Percentiles rank a stretch among this genome's conserved stretches.
These are phyloP conservation scores for Lepidochrysops patricia DNA, from an alignment of 2,888 invertebrate species.

Conservation along the genomic window DNA sequence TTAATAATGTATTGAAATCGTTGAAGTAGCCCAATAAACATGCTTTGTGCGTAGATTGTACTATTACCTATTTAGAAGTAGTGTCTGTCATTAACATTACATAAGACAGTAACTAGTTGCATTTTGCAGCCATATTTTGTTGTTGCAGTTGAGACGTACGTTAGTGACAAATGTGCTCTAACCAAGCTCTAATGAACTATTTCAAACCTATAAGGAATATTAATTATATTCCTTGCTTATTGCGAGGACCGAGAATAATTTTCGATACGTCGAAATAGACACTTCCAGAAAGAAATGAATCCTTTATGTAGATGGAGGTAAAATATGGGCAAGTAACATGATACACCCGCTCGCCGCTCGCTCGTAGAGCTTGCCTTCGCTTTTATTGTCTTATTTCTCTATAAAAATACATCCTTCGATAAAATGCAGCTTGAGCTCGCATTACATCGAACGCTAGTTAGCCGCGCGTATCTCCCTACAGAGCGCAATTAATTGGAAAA, in stretches of 20 bases:
- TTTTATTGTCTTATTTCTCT: constrained; percentile 13
- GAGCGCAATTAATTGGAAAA: background rate
- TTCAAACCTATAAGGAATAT: background rate
- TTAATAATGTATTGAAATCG: too few species aligned
- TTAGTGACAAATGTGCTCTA: too few species aligned
- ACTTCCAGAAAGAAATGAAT: constrained; percentile 9
- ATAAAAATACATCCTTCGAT: constrained; percentile 12
- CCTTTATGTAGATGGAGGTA: constrained; percentile 14
- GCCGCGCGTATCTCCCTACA: constrained; percentile 1
- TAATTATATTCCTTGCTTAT: background rate
- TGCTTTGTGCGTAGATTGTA: too few species aligned
- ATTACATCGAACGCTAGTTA: constrained; percentile 7
- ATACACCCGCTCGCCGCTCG: constrained; percentile 22
- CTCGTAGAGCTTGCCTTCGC: constrained; percentile 4
- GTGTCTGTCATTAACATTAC: too few species aligned
- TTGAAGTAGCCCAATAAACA: too few species aligned
- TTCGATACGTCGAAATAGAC: background rate
- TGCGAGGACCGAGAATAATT: background rate
- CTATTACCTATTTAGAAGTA: too few species aligned
- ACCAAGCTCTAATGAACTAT: background rate
- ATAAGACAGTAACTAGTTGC: too few species aligned
- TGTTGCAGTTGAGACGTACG: too few species aligned
- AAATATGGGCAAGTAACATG: constrained; percentile 26
- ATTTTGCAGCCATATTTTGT: too few species aligned
- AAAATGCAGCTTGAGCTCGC: constrained; percentile 6